Percentiles rank a stretch among this genome's conserved stretches.
These are phyloP conservation scores for Bujurquina vittata DNA, from an alignment of 2,113 vertebrate genomes.

Conservation along the genomic window DNA sequence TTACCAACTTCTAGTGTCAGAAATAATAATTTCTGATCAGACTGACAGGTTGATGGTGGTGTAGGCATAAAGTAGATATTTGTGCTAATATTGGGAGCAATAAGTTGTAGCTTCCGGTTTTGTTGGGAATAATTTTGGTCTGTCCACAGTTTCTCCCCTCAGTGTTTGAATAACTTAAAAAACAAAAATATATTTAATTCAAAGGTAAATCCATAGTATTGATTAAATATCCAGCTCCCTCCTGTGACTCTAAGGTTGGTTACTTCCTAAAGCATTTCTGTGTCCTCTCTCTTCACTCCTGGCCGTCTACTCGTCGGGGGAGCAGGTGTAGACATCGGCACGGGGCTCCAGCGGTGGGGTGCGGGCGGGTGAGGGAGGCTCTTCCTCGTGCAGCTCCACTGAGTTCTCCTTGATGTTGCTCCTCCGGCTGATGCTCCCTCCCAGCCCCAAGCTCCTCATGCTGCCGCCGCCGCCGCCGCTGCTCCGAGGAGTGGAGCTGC, in stretches of 20 bases:
- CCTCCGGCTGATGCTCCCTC: constrained; percentile 38
- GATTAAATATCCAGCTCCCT: constrained; percentile 12
- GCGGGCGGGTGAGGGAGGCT: constrained; percentile 4
- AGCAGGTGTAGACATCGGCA: constrained; percentile 4
- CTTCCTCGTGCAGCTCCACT: constrained; percentile 42
- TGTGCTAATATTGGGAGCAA: rapidly evolving
- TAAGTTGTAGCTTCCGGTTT: not conserved
- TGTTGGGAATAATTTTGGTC: not conserved
- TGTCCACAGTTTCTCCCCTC: not conserved
- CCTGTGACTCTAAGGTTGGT: not conserved
- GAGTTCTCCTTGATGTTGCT: constrained; percentile 63
- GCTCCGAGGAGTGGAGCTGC: constrained; percentile 39
- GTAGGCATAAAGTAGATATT: not conserved
- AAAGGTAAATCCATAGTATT: not conserved
- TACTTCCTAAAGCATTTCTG: not conserved
- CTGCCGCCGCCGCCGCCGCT: not conserved
- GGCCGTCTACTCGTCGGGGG: constrained; percentile 23
- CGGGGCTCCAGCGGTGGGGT: constrained; percentile 15
- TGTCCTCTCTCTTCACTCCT: not conserved
- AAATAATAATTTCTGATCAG: not conserved
- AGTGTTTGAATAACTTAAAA: not conserved
- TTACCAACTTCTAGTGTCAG: not conserved
- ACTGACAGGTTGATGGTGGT: not conserved
- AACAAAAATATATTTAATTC: not conserved
- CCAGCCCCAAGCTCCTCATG: constrained; percentile 39